Evolutionary conservation across 92 coral and sea anemone genomes (phyloP), one percentile per base, ranked within the genome.

Genomic region (Umimayanthus kanabou): DNA sequence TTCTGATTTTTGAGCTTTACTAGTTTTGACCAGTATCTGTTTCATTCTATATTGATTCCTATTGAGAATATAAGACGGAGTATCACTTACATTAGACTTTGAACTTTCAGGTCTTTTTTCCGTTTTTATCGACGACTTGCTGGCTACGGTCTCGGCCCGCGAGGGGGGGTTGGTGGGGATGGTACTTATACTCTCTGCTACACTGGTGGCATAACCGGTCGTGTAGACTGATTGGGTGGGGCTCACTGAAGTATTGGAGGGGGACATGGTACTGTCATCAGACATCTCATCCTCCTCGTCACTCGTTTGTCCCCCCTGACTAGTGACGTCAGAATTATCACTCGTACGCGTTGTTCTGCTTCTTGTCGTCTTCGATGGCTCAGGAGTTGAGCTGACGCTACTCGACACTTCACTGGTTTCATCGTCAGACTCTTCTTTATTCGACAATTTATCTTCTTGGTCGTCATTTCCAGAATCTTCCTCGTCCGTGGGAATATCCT

Each of bases 61-160:
- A 49, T 83, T 83, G 78, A 83, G 87, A 18, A 83, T 83, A 9
- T 83, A 83, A 29, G 87, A 83, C 0, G 87, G 87, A 28, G 77
- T 69, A 43, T 83, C 87, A 47, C 87, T 83, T 18, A 83, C 87
- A 3, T 70, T 28, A 22, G 87, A 83, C 25, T 43, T 43, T n/a
- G 87, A 71, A 53, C 79, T 83, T 20, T 47, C 39, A 1, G 79
- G 40, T 70, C 87, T 69, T 18, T 3, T 26, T 47, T 28, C 39
- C n/a, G 77, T 43, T 69, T 70, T 83, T 70, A 50, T 70, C 45
- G 87, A 43, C 5, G 23, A 39, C 58, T 30, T 28, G 14, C 49
- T 70, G 45, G 26, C 55, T 33, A 49, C 42, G 5, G 77, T 83
- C 23, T 83, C 87, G 13, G 66, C 15, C 20, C 87, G 87, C 65